phyloP scores from a whole-genome alignment of 2,797 vertebrate species.

The Lacerta agilis region DNA sequence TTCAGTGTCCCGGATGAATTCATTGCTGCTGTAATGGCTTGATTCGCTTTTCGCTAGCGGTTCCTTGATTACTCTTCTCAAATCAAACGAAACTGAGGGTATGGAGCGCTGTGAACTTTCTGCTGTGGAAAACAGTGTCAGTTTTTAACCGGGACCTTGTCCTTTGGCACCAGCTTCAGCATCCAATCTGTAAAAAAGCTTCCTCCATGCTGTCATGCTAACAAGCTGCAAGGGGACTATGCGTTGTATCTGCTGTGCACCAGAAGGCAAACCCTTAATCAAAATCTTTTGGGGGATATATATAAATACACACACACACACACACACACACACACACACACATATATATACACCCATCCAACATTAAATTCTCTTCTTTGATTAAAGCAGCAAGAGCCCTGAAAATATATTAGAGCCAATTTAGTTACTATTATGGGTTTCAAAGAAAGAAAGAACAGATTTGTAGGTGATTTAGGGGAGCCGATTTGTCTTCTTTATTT shows the following conservation, averaged over 20 bases:
- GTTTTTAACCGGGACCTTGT: slow-evolving; percentile 48
- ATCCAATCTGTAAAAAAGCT: slow-evolving; percentile 65
- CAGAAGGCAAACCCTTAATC: slow-evolving; percentile 64
- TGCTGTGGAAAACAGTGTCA: slow-evolving; percentile 20
- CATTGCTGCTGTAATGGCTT: slow-evolving; percentile 21
- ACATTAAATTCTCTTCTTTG: slow-evolving; percentile 56
- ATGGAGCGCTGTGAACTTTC: slow-evolving; percentile 43
- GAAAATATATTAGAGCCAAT: slow-evolving; percentile 62
- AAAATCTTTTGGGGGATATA: slow-evolving; percentile 65
- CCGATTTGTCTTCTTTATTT: slow-evolving; percentile 48
- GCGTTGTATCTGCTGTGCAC: slow-evolving; percentile 58
- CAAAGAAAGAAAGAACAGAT: slow-evolving; percentile 60
- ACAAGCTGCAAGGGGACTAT: slow-evolving; percentile 23
- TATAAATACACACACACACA: slow-evolving; percentile 52
- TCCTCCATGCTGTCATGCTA: slow-evolving; percentile 51
- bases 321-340: too few relatives aligned
- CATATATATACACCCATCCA: too few relatives aligned
- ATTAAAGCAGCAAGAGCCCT: slow-evolving; percentile 53
- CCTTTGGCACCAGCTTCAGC: slow-evolving; percentile 52
- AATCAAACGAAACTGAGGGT: slow-evolving; percentile 43
- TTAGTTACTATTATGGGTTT: slow-evolving; percentile 57
- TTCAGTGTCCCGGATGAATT: slow-evolving; percentile 67
- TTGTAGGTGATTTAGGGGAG: slow-evolving; percentile 64
- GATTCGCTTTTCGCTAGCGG: slow-evolving; percentile 35
- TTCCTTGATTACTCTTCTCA: slow-evolving; percentile 55